A percentile compares a stretch with the other conserved stretches of the same genome.
phyloP scores from a whole-genome alignment of 2,888 invertebrate genomes.

The Dioctria rufipes region DNA sequence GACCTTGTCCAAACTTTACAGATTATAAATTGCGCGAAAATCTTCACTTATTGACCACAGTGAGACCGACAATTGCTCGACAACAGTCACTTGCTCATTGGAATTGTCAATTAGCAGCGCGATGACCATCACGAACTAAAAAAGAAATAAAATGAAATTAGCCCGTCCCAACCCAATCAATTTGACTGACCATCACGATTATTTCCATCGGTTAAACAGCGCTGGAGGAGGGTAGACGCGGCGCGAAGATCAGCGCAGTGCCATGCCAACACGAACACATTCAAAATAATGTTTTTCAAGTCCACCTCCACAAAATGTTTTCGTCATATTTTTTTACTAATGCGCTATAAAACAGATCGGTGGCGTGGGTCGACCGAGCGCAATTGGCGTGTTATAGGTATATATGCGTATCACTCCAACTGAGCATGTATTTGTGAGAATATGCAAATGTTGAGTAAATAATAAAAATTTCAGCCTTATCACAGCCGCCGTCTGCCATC shows the following conservation, averaged over 20 bases:
- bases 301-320: slow-evolving; percentile 31
- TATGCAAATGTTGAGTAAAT: slow-evolving; percentile 15
- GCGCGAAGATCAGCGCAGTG: not conserved
- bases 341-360: not conserved
- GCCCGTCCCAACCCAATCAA: slow-evolving; percentile 51
- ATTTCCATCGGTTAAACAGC: slow-evolving; percentile 18
- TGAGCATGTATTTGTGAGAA: not conserved
- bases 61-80: slow-evolving; percentile 16
- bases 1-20: slow-evolving; percentile 22
- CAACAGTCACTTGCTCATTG: slow-evolving; percentile 47
- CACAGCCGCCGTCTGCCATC: not conserved
- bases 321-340: not conserved
- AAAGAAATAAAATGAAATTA: slow-evolving; percentile 24
- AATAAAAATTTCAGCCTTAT: slow-evolving; percentile 1
- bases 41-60: slow-evolving; percentile 30
- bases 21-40: slow-evolving; percentile 42
- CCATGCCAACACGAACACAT: not conserved
- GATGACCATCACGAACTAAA: slow-evolving; percentile 34
- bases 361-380: not conserved
- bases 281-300: not conserved
- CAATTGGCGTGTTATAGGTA: no score
- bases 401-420: no score
- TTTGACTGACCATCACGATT: slow-evolving; percentile 32
- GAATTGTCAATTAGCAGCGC: slow-evolving; percentile 48
- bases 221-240: not conserved